These are phyloP conservation scores for Brienomyrus brachyistius DNA, from an alignment of 2,113 vertebrate species.

Conservation along the genomic window DNA sequence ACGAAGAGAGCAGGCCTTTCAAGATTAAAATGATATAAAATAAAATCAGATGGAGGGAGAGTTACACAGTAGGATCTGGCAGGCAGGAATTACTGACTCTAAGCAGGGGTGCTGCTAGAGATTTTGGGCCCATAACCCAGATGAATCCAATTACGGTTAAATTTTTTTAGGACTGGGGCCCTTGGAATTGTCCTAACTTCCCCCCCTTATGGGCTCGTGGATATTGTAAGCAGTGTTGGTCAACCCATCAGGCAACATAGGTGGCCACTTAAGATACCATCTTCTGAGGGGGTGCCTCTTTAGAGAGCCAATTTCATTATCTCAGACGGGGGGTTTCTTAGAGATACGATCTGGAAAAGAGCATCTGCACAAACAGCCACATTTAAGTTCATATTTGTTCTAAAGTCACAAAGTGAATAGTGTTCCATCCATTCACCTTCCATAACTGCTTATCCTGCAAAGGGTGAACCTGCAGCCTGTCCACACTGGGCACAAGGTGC, in stretches of 20 bases:
- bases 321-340: not conserved
- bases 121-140: not conserved
- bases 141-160: not conserved
- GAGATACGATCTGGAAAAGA: not conserved
- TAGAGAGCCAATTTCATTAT: not conserved
- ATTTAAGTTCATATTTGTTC: not conserved
- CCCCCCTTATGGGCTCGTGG: not conserved
- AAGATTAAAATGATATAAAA: not conserved
- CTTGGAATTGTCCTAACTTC: not conserved
- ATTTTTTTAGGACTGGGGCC: not conserved
- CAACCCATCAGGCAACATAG: not conserved
- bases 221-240: not conserved
- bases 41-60: not conserved
- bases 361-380: not conserved
- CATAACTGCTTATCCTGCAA: not conserved
- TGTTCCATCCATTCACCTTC: not conserved
- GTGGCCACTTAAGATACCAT: not conserved
- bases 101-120: not conserved
- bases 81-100: not conserved
- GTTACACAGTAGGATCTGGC: not conserved
- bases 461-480: not conserved
- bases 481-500: not conserved
- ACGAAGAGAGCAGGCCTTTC: not conserved
- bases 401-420: not conserved
- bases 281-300: not conserved